phyloP scores from a whole-genome alignment of 2,888 invertebrate species.

The Octonoba sinensis region DNA sequence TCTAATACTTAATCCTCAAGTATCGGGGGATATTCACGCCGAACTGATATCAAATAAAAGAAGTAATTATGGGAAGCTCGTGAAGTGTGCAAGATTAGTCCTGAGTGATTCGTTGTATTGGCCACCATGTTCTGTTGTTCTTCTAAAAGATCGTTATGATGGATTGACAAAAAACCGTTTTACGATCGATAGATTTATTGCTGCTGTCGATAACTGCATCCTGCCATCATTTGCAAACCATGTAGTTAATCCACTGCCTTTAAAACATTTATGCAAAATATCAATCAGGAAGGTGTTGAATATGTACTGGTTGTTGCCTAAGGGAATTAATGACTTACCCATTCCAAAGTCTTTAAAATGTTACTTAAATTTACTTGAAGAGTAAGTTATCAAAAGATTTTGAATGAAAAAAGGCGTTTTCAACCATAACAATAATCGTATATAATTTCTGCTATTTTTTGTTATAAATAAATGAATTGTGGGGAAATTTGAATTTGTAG shows the following conservation, averaged over 20 bases:
- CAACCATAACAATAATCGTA: no score
- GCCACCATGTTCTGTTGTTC: neutral
- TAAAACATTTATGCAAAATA: conserved; percentile 3
- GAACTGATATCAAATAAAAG: no score
- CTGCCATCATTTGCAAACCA: neutral
- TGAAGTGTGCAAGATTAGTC: neutral
- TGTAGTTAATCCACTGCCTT: neutral
- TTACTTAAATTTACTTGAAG: neutral
- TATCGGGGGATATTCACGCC: no score
- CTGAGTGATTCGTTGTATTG: neutral
- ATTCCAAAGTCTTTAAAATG: neutral
- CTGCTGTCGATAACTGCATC: neutral
- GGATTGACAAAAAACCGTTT: no score
- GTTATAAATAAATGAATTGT: no score
- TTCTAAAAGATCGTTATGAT: no score
- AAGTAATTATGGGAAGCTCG: no score
- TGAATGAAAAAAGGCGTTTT: no score
- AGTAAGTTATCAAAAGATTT: neutral
- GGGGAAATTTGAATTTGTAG: no score
- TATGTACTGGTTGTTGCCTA: neutral
- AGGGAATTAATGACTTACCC: neutral
- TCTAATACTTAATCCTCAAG: no score
- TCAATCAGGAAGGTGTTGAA: neutral
- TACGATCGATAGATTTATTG: no score
- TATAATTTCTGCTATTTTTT: no score